Percentiles rank a stretch among this genome's conserved stretches.
Evolutionary conservation across 35 echinoderm and acorn worm genomes (phyloP).

Genomic region (Diadema setosum): DNA sequence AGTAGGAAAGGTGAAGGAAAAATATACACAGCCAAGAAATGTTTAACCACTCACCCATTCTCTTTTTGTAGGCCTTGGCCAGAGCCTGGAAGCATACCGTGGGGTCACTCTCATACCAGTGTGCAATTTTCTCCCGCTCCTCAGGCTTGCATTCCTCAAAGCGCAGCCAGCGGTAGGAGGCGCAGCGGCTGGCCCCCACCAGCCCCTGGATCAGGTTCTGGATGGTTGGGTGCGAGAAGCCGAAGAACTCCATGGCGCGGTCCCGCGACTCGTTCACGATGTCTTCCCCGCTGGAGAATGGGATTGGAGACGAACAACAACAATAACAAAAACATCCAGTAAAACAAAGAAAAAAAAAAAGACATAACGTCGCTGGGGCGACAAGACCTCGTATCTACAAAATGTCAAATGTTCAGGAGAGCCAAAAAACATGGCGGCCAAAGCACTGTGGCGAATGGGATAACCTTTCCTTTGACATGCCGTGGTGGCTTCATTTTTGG

Average conservation of each 20-base stretch:
- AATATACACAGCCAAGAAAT: not conserved
- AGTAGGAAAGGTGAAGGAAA: not conserved
- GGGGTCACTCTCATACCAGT: slow-evolving; percentile 46
- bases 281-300: not conserved
- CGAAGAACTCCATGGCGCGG: slow-evolving; percentile 79
- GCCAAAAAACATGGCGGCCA: too few relatives aligned
- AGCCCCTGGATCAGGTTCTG: slow-evolving; percentile 86
- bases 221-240: slow-evolving; percentile 91
- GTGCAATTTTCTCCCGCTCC: slow-evolving; percentile 30
- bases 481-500: too few relatives aligned
- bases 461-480: too few relatives aligned
- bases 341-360: too few relatives aligned
- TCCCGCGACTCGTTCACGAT: slow-evolving; percentile 10
- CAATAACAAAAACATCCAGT: too few relatives aligned
- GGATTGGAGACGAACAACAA: too few relatives aligned
- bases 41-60: not conserved
- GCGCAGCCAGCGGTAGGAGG: slow-evolving; percentile 71
- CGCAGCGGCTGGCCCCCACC: slow-evolving; percentile 62
- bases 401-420: too few relatives aligned
- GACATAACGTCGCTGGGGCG: too few relatives aligned
- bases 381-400: too few relatives aligned
- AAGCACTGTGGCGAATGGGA: too few relatives aligned
- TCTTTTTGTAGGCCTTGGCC: not conserved
- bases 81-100: slow-evolving; percentile 52
- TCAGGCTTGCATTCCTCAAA: slow-evolving; percentile 73